phyloP scores from a whole-genome alignment of 2,797 vertebrate species.

The Leptoclinus maculatus region DNA sequence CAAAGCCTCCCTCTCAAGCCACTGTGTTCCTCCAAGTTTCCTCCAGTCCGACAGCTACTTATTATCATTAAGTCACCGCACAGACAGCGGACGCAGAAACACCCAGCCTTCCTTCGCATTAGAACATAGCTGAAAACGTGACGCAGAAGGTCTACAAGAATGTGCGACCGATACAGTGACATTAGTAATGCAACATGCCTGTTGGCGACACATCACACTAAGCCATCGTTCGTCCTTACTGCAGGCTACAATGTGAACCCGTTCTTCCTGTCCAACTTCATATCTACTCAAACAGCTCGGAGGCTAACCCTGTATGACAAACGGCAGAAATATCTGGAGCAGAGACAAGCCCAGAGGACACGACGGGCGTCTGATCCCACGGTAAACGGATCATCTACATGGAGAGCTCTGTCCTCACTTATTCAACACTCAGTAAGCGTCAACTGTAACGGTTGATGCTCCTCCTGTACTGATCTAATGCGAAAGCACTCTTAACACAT shows the following conservation, averaged over 20 bases:
- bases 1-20: slow-evolving; percentile 21
- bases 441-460: neutral
- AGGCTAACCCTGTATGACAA: slow-evolving; percentile 46
- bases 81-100: neutral
- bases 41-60: slow-evolving; percentile 5
- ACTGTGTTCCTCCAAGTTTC: slow-evolving; percentile 16
- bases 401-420: neutral
- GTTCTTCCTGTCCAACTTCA: slow-evolving; percentile 66
- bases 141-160: neutral
- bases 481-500: neutral
- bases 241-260: slow-evolving; percentile 32
- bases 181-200: neutral
- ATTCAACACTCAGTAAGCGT: neutral
- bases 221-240: slow-evolving; percentile 3
- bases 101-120: neutral
- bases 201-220: neutral
- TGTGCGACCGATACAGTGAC: neutral
- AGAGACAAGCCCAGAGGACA: slow-evolving; percentile 6
- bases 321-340: slow-evolving; percentile 38
- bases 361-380: neutral
- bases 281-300: slow-evolving; percentile 2
- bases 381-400: slow-evolving; percentile 11
- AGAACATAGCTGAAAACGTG: neutral
- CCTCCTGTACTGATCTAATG: no score
- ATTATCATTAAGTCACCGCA: slow-evolving; percentile 6